Percentiles rank a stretch among this genome's conserved stretches.
Evolutionary conservation across 2,888 invertebrate species (phyloP).

Genomic region (Erynnis tages): DNA sequence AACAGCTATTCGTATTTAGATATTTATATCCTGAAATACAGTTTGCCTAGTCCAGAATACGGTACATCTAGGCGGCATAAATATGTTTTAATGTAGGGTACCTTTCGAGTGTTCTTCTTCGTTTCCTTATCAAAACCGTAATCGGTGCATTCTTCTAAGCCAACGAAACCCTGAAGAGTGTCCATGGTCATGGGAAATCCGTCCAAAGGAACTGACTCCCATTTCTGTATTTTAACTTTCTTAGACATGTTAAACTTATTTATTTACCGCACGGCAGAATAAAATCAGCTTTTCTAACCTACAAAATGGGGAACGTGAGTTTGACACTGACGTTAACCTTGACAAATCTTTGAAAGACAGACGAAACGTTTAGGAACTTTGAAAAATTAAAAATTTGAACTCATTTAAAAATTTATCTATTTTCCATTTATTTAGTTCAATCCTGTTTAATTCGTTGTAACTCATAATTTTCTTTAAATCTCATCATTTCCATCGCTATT

Average conservation of each 20-base stretch:
- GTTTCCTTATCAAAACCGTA: constrained; percentile 80
- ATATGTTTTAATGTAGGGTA: background rate
- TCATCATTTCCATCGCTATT: too few relatives aligned
- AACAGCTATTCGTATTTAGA: too few relatives aligned
- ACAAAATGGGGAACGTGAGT: constrained; percentile 26
- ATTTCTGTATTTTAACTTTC: constrained; percentile 67
- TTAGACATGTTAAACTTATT: constrained; percentile 53
- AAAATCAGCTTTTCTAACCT: constrained; percentile 6
- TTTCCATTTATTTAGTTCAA: too few relatives aligned
- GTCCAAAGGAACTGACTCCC: constrained; percentile 85
- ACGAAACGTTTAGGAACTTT: background rate
- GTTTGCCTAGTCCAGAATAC: too few relatives aligned
- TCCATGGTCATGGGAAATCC: constrained; percentile 69
- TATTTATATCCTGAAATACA: too few relatives aligned
- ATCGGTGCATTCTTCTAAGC: constrained; percentile 88
- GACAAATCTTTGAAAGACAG: background rate
- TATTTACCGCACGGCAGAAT: background rate
- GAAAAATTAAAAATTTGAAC: too few relatives aligned
- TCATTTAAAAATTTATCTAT: too few relatives aligned
- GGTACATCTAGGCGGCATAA: too few relatives aligned
- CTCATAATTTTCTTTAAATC: too few relatives aligned
- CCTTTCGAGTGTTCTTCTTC: constrained; percentile 59
- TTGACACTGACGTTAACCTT: constrained; percentile 30
- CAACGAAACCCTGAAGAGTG: constrained; percentile 85
- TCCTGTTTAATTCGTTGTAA: too few relatives aligned